Evolutionary conservation across 2,797 vertebrate genomes (phyloP), one percentile per base, ranked within the genome.

Genomic region (Adrianichthys oophorus): DNA sequence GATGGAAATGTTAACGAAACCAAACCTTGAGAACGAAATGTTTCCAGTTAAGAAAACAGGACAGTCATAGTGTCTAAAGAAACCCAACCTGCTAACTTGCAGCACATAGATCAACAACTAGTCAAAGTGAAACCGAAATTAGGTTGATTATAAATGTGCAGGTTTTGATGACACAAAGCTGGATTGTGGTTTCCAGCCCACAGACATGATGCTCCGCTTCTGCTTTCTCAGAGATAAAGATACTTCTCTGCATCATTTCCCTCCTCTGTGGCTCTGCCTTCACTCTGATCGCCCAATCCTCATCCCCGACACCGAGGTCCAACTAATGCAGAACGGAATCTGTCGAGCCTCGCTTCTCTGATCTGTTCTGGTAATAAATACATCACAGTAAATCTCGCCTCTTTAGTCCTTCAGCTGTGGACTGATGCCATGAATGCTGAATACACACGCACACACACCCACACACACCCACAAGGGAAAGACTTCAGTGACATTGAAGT

Each of bases 331-430:
- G 5, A 8, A 18, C 7, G 17, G 7, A 7, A 45, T 45, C 17
- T 45, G 43, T 18, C 17, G 5, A 45, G 43, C 10, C 43, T 18
- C 43, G 32, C 32, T 37, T 12, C 32, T 37, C 32, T 37, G 32
- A 37, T 37, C 10, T 37, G 32, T 12, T 37, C 32, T 37, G 32
- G 32, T 45, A 18, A 45, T 45, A 45, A n/a, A 45, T 18, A 45
- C 43, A 17, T 10, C 3, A 18, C 18, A 10, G 18, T 44, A 44
- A 44, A n/a, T n/a, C 12, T 37, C 1, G 32, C 48, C 16, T 32
- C 24, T 40, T n/a, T 47, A 65, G 44, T 19, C 54, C 59, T 65
- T 21, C 66, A 48, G 63, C 48, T 41, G 69, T 75, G 75, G 79
- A 70, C 52, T 4, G 3, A 41, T 32, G 72, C 65, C 71, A 68